Conservation (phyloP, 2,888 invertebrate species). For the Lordiphosa fenestrarum region DNA sequence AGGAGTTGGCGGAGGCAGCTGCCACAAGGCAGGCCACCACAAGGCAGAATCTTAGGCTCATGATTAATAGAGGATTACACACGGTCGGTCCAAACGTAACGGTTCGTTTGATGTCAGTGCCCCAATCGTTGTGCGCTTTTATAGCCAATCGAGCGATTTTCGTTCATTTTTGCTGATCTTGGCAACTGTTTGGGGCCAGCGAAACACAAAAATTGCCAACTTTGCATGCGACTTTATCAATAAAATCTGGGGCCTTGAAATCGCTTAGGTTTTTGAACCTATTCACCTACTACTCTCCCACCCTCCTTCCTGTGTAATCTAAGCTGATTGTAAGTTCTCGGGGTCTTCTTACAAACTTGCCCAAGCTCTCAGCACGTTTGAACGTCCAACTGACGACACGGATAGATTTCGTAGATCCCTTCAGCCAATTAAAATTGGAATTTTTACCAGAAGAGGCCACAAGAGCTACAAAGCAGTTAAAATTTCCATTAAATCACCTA, state of each 20-base stretch:
- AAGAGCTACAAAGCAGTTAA: too few relatives aligned
- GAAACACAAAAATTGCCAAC: conserved; percentile 11
- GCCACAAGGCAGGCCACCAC: conserved; percentile 63
- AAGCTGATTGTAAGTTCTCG: background rate
- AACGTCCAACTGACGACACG: too few relatives aligned
- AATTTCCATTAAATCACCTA: too few relatives aligned
- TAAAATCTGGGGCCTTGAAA: conserved; percentile 6
- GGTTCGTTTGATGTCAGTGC: conserved; percentile 56
- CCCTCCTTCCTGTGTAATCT: background rate
- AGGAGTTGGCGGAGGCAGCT: conserved; percentile 41
- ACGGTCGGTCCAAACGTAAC: conserved; percentile 60
- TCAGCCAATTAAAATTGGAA: too few relatives aligned
- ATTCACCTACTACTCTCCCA: conserved; percentile 24
- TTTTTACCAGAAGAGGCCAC: too few relatives aligned
- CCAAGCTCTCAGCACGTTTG: too few relatives aligned
- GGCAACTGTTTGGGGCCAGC: conserved; percentile 32
- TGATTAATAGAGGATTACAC: conserved; percentile 22
- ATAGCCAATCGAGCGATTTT: conserved; percentile 35
- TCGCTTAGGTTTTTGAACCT: conserved; percentile 53
- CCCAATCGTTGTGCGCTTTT: conserved; percentile 28
- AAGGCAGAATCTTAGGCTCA: conserved; percentile 60
- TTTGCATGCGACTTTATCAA: conserved; percentile 22
- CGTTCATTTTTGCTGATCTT: conserved; percentile 55
- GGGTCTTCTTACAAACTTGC: too few relatives aligned
- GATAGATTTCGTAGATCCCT: too few relatives aligned